phyloP scores from a whole-genome alignment of 2,113 vertebrate species.

The Neogale vison region DNA sequence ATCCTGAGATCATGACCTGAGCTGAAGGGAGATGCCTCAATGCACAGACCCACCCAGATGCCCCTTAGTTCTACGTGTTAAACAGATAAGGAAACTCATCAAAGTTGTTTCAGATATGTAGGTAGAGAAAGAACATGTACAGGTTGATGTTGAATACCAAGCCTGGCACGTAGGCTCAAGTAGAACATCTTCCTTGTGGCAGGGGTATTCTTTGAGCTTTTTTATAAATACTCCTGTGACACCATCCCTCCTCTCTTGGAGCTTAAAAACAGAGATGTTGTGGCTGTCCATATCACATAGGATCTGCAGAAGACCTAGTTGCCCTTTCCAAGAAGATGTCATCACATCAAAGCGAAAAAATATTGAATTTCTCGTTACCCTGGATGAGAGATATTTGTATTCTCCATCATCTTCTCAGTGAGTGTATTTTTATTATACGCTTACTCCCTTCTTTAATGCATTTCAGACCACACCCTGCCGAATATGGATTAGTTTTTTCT shows the following conservation, averaged over 20 bases:
- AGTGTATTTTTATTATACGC: neutral
- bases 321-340: neutral
- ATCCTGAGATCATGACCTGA: no score
- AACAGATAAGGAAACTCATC: neutral
- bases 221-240: neutral
- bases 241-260: rapidly evolving
- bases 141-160: neutral
- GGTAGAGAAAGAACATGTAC: neutral
- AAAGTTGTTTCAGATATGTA: neutral
- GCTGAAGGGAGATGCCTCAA: no score
- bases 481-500: neutral
- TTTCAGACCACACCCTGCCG: neutral
- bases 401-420: neutral
- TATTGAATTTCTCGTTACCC: neutral
- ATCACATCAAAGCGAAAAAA: neutral
- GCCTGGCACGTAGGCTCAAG: neutral
- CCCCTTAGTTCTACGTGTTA: neutral
- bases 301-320: neutral
- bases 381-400: neutral
- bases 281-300: rapidly evolving
- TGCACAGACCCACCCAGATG: no score
- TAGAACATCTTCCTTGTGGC: neutral
- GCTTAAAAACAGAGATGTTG: neutral
- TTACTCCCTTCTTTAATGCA: neutral
- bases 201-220: neutral